phyloP scores from a whole-genome alignment of 1,140 invertebrate species.

The Ridgeia piscesae region DNA sequence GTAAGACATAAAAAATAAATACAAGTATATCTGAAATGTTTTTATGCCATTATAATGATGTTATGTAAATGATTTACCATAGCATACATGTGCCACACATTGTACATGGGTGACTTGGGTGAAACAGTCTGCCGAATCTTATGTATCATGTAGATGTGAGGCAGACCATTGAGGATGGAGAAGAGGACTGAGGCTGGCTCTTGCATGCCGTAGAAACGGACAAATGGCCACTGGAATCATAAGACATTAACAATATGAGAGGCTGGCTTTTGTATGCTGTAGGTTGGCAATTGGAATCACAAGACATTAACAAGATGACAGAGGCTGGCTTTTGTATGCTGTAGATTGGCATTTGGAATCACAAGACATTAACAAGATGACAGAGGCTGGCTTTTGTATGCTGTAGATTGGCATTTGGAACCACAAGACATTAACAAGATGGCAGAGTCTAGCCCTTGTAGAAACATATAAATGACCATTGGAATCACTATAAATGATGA shows the following conservation, averaged over 20 bases:
- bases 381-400: background rate
- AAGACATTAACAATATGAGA: slow-evolving; percentile 13
- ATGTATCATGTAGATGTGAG: slow-evolving; percentile 72
- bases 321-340: background rate
- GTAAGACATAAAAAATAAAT: too few species aligned
- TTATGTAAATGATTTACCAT: slow-evolving; percentile 64
- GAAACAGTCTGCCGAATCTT: slow-evolving; percentile 69
- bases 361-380: background rate
- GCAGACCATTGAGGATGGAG: slow-evolving; percentile 82
- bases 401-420: background rate
- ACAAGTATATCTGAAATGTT: too few species aligned
- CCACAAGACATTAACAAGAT: background rate
- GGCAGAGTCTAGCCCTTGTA: too few species aligned
- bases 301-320: background rate
- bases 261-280: slow-evolving; percentile 11
- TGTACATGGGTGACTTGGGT: slow-evolving; percentile 70
- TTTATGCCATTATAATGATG: background rate
- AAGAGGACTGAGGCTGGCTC: slow-evolving; percentile 92
- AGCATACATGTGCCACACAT: slow-evolving; percentile 77
- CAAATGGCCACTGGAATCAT: slow-evolving; percentile 86
- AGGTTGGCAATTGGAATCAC: background rate
- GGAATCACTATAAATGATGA: too few species aligned
- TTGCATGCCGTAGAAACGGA: slow-evolving; percentile 83
- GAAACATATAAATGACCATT: too few species aligned
- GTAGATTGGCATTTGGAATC: background rate